A percentile compares a stretch with the other conserved stretches of the same genome.
phyloP scores from a whole-genome alignment of 2,888 invertebrate species.

The Tetheella fluctuosa region DNA sequence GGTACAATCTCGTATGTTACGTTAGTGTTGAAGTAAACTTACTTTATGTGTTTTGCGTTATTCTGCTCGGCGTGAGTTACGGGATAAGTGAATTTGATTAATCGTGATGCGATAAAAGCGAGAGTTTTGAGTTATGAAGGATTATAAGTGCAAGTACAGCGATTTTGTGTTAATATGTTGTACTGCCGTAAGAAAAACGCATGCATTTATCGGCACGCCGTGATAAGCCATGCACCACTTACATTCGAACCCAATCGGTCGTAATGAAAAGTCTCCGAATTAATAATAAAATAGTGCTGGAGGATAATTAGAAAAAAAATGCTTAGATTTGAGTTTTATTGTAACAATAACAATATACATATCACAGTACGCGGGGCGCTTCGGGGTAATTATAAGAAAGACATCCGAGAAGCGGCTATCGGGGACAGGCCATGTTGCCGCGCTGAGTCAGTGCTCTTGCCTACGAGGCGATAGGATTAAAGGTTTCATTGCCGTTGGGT shows the following conservation, averaged over 20 bases:
- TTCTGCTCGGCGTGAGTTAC: constrained; percentile 43
- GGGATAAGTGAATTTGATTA: constrained; percentile 38
- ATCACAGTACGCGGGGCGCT: constrained; percentile 85
- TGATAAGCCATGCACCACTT: constrained; percentile 82
- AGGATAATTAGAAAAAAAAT: constrained; percentile 66
- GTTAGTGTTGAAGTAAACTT: constrained; percentile 37
- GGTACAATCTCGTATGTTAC: constrained; percentile 30
- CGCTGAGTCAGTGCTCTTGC: constrained; percentile 66
- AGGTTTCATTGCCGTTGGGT: constrained; percentile 54
- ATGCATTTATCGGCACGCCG: constrained; percentile 74
- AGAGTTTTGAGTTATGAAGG: constrained; percentile 47
- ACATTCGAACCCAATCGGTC: constrained; percentile 64
- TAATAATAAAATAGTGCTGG: constrained; percentile 59
- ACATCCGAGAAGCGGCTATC: constrained; percentile 67
- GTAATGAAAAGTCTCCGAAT: constrained; percentile 56
- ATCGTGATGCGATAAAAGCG: constrained; percentile 39
- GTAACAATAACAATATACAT: constrained; percentile 83
- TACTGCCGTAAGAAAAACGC: constrained; percentile 64
- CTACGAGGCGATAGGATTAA: constrained; percentile 58
- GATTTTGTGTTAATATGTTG: constrained; percentile 42
- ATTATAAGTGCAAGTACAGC: constrained; percentile 57
- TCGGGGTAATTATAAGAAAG: constrained; percentile 69
- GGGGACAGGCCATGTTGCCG: constrained; percentile 57
- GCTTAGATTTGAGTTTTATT: constrained; percentile 74
- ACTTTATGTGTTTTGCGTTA: constrained; percentile 45